These are phyloP conservation scores for Dolichomitus sp. DNA, from an alignment of 2,888 invertebrate species.

Conservation along the genomic window DNA sequence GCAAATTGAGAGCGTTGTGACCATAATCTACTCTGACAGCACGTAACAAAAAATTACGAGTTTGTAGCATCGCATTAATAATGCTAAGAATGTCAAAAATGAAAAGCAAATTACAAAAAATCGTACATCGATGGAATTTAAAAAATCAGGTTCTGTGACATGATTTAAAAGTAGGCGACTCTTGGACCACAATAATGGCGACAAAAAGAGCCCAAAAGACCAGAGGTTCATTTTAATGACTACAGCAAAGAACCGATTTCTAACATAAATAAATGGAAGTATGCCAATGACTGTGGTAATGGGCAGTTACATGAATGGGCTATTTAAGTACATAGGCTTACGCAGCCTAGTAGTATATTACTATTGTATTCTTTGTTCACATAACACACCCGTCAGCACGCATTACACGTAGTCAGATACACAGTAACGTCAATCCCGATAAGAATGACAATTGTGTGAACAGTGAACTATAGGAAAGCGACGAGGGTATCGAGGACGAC, in stretches of 20 bases:
- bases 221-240: neutral
- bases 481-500: neutral
- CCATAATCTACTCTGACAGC: too few relatives aligned
- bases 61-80: too few relatives aligned
- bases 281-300: neutral
- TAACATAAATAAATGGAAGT: neutral
- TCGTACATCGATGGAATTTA: too few relatives aligned
- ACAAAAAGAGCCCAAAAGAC: neutral
- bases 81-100: too few relatives aligned
- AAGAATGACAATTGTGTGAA: conserved; percentile 74
- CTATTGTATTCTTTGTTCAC: neutral
- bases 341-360: neutral
- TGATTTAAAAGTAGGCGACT: too few relatives aligned
- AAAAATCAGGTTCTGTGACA: too few relatives aligned
- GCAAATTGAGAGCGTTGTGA: too few relatives aligned
- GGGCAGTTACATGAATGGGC: too few relatives aligned
- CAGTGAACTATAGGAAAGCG: conserved; percentile 58
- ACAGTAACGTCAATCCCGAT: conserved; percentile 72
- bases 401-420: conserved; percentile 36
- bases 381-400: conserved; percentile 16
- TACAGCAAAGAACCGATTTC: neutral
- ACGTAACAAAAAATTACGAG: too few relatives aligned
- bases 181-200: neutral
- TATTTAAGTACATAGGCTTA: neutral
- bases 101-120: too few relatives aligned